Conservation (phyloP, 2,797 vertebrate species). For the Sebastes baramenuke region DNA sequence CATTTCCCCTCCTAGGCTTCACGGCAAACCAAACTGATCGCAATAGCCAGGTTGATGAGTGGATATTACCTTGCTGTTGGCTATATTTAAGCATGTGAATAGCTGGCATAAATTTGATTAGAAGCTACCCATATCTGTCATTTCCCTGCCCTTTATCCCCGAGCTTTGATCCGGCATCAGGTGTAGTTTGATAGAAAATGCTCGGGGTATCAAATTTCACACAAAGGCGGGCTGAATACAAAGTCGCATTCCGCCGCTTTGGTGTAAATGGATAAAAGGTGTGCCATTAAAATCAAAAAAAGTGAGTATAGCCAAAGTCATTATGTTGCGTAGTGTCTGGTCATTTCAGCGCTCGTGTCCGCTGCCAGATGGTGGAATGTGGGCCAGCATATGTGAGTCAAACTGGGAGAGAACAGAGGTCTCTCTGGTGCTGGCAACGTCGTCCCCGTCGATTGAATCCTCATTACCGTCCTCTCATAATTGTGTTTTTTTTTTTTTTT, state of each 20-base stretch:
- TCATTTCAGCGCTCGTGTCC: constrained; percentile 64
- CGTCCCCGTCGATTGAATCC: constrained; percentile 72
- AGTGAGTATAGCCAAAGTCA: constrained; percentile 25
- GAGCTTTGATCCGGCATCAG: constrained; percentile 45
- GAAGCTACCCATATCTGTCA: constrained; percentile 27
- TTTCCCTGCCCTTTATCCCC: constrained; percentile 40
- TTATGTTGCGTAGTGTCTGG: constrained; percentile 46
- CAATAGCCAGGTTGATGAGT: constrained; percentile 49
- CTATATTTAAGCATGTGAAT: constrained; percentile 42
- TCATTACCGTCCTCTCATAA: constrained; percentile 77
- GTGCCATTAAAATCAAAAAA: constrained; percentile 22
- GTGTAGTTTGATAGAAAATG: constrained; percentile 38
- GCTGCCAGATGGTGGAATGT: constrained; percentile 78
- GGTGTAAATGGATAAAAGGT: constrained; percentile 27
- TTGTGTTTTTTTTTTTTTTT: constrained; percentile 72
- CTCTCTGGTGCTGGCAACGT: constrained; percentile 66
- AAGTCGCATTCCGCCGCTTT: constrained; percentile 4
- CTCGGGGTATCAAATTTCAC: constrained; percentile 20
- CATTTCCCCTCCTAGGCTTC: constrained; percentile 1
- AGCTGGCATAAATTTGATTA: constrained; percentile 45
- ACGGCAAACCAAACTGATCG: constrained; percentile 20
- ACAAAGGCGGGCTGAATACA: constrained; percentile 6
- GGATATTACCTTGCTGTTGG: constrained; percentile 45
- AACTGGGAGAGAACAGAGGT: constrained; percentile 71
- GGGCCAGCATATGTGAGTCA: constrained; percentile 79